These are phyloP conservation scores for Ochropleura plecta DNA, from an alignment of 2,888 invertebrate species.

Conservation along the genomic window DNA sequence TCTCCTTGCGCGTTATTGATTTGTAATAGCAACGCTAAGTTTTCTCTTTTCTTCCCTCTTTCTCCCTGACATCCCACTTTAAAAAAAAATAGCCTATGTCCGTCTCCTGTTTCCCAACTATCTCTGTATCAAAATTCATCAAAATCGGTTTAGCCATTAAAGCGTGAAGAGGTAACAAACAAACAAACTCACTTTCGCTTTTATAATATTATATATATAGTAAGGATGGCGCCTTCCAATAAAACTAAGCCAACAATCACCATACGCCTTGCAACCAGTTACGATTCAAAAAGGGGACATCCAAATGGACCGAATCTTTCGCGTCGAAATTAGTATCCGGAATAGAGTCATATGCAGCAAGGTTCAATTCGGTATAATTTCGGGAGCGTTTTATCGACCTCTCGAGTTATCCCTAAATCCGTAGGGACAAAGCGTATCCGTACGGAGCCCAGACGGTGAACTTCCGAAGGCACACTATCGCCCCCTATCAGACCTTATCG, in stretches of 20 bases:
- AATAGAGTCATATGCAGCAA: conserved; percentile 65
- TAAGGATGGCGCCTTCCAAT: not conserved
- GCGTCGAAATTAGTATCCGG: conserved; percentile 65
- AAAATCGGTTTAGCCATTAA: no score
- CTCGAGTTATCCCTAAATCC: conserved; percentile 69
- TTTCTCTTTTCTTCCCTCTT: no score
- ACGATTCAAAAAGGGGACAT: conserved; percentile 52
- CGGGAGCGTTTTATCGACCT: conserved; percentile 66
- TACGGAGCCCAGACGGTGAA: conserved; percentile 73
- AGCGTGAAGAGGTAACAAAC: no score
- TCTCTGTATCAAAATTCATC: no score
- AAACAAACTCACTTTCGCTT: no score
- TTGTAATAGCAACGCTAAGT: no score
- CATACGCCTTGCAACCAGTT: conserved; percentile 15
- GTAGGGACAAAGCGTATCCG: conserved; percentile 82
- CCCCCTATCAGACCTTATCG: conserved; percentile 72
- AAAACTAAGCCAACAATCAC: conserved; percentile 14
- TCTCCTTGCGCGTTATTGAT: no score
- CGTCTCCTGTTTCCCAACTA: no score
- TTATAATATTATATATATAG: no score
- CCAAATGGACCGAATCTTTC: conserved; percentile 56
- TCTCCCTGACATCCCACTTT: no score
- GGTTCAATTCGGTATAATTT: conserved; percentile 66
- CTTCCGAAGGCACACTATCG: conserved; percentile 78
- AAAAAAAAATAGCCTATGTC: no score